Evolutionary conservation across 1,140 invertebrate species (phyloP), one percentile per base, ranked within the genome.

Genomic region (Listronotus oregonensis): DNA sequence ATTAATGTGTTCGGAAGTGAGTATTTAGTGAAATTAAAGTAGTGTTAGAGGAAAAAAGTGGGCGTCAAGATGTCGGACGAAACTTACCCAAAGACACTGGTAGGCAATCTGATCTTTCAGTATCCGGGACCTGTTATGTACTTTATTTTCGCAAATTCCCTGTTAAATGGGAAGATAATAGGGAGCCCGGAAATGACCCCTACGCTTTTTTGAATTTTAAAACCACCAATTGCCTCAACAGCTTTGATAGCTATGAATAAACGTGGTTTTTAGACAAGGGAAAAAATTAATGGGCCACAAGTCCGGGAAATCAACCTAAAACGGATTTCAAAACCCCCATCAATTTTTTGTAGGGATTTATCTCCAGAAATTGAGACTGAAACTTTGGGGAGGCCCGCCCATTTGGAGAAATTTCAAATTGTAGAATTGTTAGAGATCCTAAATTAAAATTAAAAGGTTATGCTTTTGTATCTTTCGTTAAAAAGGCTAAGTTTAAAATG

Each of bases 221-320:
- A 95, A 93, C 82, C 96, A 98, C 80, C 86, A 90, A 78, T 90
- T 72, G 97, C 97, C 71, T 88, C 94, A 56, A 95, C 95, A 64
- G 96, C 96, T 44, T 84, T 98, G 73, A 90, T 93, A 77, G 94
- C 96, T 77, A 98, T 99, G 96, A 98, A 99, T 84, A 96, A 96
- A 82, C 89, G 96, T 73, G 84, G 70, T 96, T 97, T 82, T 86
- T 98, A 72, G 94, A 97, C 62, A 96, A 96, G 86, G 96, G 99
- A 85, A 98, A 99, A 99, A 87, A 97, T 97, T 69, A 98, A 96
- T 98, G 97, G 97, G 97, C 92, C 77, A 97, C 90, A 68, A 95
- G 95, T 80, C 96, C 96, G 66, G 96, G 95, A 67, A 97, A 96
- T 83, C 93, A 96, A 81, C 94, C 94, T 58, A 99, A 99, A 86